Conservation (phyloP, 2,888 invertebrate species). For the Chironomus riparius region DNA sequence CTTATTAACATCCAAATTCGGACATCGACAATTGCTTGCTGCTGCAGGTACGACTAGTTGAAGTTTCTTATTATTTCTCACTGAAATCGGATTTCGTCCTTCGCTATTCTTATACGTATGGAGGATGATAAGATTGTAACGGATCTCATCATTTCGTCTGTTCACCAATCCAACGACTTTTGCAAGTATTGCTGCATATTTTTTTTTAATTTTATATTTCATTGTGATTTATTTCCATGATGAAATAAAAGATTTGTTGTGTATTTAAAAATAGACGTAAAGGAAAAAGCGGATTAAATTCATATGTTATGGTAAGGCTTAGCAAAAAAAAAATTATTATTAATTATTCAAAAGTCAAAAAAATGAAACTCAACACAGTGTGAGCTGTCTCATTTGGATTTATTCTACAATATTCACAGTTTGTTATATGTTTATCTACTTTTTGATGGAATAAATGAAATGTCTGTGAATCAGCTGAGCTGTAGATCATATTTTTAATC, state of each 20-base stretch:
- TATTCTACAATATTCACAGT: not conserved
- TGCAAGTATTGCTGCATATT: constrained; percentile 88
- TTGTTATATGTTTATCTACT: not conserved
- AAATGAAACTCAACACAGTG: not conserved
- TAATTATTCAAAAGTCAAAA: constrained; percentile 25
- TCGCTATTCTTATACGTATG: constrained; percentile 58
- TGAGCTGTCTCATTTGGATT: not conserved
- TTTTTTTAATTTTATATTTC: not conserved
- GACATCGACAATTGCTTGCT: constrained; percentile 93
- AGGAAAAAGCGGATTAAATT: constrained; percentile 25
- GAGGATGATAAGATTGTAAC: constrained; percentile 81
- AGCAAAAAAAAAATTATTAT: not conserved
- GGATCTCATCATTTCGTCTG: constrained; percentile 45
- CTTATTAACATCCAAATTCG: constrained; percentile 89
- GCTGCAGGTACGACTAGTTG: constrained; percentile 79
- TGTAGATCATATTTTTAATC: constrained; percentile 7
- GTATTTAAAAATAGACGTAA: not conserved
- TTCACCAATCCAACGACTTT: constrained; percentile 58
- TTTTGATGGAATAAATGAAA: not conserved
- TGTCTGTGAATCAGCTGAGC: not conserved
- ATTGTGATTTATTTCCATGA: not conserved
- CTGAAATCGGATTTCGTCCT: constrained; percentile 37
- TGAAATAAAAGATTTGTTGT: not conserved
- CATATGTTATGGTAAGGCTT: not conserved
- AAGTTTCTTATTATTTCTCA: constrained; percentile 48